A percentile compares a stretch with the other conserved stretches of the same genome.
These are phyloP conservation scores for Vollenhovia emeryi DNA, from an alignment of 1,140 invertebrate species.

Conservation along the genomic window DNA sequence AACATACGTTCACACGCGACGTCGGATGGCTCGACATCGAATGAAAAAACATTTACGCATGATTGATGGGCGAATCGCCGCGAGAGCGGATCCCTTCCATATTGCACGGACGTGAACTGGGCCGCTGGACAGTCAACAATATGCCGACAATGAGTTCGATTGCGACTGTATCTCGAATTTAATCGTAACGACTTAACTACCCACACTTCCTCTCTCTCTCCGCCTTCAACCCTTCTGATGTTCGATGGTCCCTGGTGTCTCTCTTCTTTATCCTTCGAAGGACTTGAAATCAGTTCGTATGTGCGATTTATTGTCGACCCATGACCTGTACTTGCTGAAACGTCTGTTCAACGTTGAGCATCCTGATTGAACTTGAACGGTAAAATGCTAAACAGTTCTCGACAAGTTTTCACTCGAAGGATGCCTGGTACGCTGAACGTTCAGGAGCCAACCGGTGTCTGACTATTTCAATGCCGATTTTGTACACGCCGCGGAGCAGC, in stretches of 20 bases:
- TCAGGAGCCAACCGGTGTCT: background rate
- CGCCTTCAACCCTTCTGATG: too few species aligned
- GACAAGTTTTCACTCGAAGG: background rate
- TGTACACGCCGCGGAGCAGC: too few species aligned
- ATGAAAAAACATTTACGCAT: conserved; percentile 31
- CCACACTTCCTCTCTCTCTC: background rate
- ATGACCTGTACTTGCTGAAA: background rate
- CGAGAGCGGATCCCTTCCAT: background rate
- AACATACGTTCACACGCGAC: background rate
- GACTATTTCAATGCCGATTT: background rate
- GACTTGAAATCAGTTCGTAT: background rate
- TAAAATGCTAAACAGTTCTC: background rate
- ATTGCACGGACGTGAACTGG: background rate
- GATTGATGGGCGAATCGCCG: conserved; percentile 28
- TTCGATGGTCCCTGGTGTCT: background rate
- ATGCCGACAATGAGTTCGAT: background rate
- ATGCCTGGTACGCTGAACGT: background rate
- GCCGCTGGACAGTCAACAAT: background rate
- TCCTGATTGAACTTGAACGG: background rate
- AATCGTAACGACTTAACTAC: background rate
- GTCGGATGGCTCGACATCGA: conserved; percentile 2
- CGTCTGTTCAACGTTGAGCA: background rate
- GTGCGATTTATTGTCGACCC: background rate
- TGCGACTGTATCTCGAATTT: background rate
- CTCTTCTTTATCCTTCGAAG: background rate